phyloP scores from a whole-genome alignment of 1,140 invertebrate species.

The Tribolium madens region DNA sequence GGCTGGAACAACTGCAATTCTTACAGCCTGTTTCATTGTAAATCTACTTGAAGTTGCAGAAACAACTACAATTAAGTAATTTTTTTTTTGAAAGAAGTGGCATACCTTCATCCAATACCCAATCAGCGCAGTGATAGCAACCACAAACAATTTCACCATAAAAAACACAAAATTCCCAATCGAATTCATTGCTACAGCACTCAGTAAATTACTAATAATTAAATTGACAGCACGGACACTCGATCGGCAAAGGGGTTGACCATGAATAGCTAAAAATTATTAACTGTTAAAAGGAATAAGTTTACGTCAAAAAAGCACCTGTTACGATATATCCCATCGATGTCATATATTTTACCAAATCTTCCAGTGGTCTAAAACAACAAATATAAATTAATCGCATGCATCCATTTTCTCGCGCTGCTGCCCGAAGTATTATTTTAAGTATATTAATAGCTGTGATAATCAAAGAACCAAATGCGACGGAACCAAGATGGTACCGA shows the following conservation, averaged over 20 bases:
- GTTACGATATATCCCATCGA: constrained; percentile 38
- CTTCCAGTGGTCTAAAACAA: constrained; percentile 25
- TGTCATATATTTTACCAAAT: constrained; percentile 39
- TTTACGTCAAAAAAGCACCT: too few species aligned
- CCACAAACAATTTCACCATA: constrained; percentile 28
- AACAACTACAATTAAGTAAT: too few species aligned
- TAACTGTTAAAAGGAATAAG: too few species aligned
- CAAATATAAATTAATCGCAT: constrained; percentile 10
- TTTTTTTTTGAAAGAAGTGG: too few species aligned
- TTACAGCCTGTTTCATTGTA: too few species aligned
- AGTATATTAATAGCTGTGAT: constrained; percentile 29
- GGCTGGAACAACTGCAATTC: too few species aligned
- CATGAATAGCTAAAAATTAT: constrained; percentile 43
- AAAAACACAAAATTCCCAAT: constrained; percentile 38
- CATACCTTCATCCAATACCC: background rate
- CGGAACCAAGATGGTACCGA: constrained; percentile 43
- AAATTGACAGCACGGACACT: constrained; percentile 39
- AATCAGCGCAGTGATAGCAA: constrained; percentile 5
- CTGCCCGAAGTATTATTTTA: background rate
- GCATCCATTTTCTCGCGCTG: constrained; percentile 11
- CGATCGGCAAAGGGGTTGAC: constrained; percentile 38
- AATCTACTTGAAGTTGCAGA: too few species aligned
- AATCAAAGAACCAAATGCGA: constrained; percentile 40
- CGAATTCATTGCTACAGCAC: constrained; percentile 40
- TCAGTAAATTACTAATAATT: constrained; percentile 38